Evolutionary conservation across 1,140 invertebrate species (phyloP), one percentile per base, ranked within the genome.

Genomic region (Stegodyphus mimosarum): DNA sequence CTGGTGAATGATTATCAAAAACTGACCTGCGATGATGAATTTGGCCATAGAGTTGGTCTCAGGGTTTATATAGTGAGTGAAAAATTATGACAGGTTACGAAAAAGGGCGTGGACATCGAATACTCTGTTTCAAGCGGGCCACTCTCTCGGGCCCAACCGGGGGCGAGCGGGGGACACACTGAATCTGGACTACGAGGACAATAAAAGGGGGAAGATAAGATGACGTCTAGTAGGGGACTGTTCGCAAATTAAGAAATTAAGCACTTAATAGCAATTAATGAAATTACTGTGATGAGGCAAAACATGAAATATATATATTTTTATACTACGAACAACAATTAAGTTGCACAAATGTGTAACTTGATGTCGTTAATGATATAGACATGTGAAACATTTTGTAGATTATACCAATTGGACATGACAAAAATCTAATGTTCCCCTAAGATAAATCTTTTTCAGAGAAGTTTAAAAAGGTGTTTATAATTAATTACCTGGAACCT

Each of bases 71-170:
- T 81, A 81, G 77, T 17, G 69, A 72, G 55, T 48, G 67, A 63
- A 50, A 60, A 72, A 71, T 71, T 55, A 71, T 80, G 77, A 63
- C 53, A 49, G 69, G 52, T 72, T 81, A 64, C 78, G 78, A 81
- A 81, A 81, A 81, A 81, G 78, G 78, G 78, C 78, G 78, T 81
- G 78, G 78, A 72, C 78, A 55, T 55, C 51, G 33, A 33, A 33
- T 33, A 33, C 33, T 50, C 67, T n/a, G 50, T 79, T 79, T 18
- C 52, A 81, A 53, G 49, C 48, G 67, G 69, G 53, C 78, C 78
- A 81, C 33, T 33, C 33, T 33, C 33, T 33, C 33, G 33, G 33
- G 63, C 70, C 33, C 18, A 63, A n/a, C 69, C 33, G 69, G 78
- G 78, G 78, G 78, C 77, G 77, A 79, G 64, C 66, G 66, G 77